Evolutionary conservation across 2,113 vertebrate genomes (phyloP), one percentile per base, ranked within the genome.

Genomic region (Pluvialis apricaria): DNA sequence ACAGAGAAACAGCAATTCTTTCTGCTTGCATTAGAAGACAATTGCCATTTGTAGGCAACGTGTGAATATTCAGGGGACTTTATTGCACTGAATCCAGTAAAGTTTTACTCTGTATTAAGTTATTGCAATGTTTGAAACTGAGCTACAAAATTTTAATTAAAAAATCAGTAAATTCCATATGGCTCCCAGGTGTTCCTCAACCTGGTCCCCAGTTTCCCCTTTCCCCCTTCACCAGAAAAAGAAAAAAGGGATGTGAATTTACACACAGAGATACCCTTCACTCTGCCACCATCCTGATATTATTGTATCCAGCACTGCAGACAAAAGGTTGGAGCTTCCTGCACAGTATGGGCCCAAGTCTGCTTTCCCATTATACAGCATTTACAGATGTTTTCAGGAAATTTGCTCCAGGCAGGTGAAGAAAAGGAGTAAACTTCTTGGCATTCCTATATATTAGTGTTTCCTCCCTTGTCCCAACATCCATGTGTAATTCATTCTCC

Each of bases 121-220:
- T 96, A 96, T 93, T 96, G 96, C 38, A 45, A 88, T 64, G 82
- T 96, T 93, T 97, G 91, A 97, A 96, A 94, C 76, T 55, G 47
- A 95, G 90, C 91, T 97, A 88, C 94, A 97, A 86, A 94, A 58
- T 88, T 94, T 94, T 96, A 97, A 96, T 95, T 96, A 94, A 97
- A 92, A 96, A 90, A 81, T 71, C 71, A 29, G 86, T 88, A 82
- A 84, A 95, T 95, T 95, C 95, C 96, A 97, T 96, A 94, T 96
- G 96, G 96, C 34, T 97, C 82, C 91, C 96, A 98, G 96, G 97
- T 97, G 96, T 91, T 94, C 82, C 34, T 92, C 78, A 94, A 32
- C 94, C 77, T 87, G 84, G 66, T 65, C 45, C 52, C 68, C 36
- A 47, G 76, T 57, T 73, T 92, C 49, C 52, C 62, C 21, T 82